Conservation (phyloP, 2,888 invertebrate species). For the Alloplasta piceator region DNA sequence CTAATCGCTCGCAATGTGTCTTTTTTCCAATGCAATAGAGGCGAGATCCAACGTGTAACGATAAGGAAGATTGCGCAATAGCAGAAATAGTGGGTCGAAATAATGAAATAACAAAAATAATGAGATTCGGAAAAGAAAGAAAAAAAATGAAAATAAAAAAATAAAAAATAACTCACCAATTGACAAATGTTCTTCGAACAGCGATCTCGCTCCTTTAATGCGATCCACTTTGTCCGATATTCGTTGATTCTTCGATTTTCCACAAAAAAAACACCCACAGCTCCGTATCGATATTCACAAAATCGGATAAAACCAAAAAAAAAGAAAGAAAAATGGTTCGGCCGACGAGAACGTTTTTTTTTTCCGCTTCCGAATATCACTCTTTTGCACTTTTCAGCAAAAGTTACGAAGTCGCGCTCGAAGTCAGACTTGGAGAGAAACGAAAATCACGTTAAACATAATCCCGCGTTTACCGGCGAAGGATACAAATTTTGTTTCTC, state of each 20-base stretch:
- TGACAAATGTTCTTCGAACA: slow-evolving; percentile 77
- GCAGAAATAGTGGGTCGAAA: not conserved
- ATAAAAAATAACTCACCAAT: slow-evolving; percentile 79
- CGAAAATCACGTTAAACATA: slow-evolving; percentile 40
- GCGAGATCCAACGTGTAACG: not conserved
- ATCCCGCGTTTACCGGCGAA: slow-evolving; percentile 54
- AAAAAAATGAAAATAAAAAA: slow-evolving; percentile 4
- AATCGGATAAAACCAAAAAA: not conserved
- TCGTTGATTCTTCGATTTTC: slow-evolving; percentile 22
- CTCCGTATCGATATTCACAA: not conserved
- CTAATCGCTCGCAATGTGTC: not conserved
- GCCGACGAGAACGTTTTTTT: not conserved
- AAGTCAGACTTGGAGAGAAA: slow-evolving; percentile 27
- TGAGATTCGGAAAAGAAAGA: slow-evolving; percentile 7
- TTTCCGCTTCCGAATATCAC: not conserved
- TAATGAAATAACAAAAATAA: not conserved
- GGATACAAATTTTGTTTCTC: not conserved
- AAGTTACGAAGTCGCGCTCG: not conserved
- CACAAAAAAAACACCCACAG: not conserved
- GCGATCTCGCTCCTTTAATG: slow-evolving; percentile 71
- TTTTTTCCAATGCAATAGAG: not conserved
- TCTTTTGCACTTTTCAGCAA: slow-evolving; percentile 1
- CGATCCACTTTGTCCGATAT: slow-evolving; percentile 78
- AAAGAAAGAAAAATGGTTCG: not conserved
- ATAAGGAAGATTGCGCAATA: not conserved